These are phyloP conservation scores for Volucella inflata DNA, from an alignment of 2,888 invertebrate species.

Conservation along the genomic window DNA sequence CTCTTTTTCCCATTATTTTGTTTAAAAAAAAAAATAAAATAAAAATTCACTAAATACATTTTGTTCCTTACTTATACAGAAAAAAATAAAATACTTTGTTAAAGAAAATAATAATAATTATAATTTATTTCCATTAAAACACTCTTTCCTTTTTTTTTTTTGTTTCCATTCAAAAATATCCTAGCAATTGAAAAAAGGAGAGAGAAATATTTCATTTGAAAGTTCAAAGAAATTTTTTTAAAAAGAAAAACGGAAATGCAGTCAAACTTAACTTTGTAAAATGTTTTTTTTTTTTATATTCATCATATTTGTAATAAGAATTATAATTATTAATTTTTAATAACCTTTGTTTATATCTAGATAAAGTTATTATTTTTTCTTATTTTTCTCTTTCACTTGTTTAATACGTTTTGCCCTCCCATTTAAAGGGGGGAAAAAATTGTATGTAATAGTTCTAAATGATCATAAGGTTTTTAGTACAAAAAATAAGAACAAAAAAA, in stretches of 20 bases:
- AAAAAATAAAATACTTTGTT: constrained; percentile 19
- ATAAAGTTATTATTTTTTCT: constrained; percentile 24
- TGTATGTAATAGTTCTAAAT: neutral
- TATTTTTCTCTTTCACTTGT: neutral
- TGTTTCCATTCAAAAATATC: neutral
- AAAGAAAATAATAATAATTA: constrained; percentile 49
- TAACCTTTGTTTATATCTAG: constrained; percentile 37
- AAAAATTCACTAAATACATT: constrained; percentile 64
- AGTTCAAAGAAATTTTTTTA: constrained; percentile 27
- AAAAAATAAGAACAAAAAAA: constrained; percentile 45
- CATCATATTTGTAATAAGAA: neutral
- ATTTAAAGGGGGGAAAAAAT: neutral
- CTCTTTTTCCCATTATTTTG: constrained; percentile 13
- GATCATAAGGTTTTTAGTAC: constrained; percentile 36
- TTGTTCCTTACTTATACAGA: constrained; percentile 6
- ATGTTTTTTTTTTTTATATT: constrained; percentile 26
- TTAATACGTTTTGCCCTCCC: constrained; percentile 53
- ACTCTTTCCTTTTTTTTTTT: constrained; percentile 4
- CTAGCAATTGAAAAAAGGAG: constrained; percentile 2
- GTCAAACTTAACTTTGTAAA: constrained; percentile 73
- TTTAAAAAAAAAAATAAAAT: constrained; percentile 16
- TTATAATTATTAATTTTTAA: constrained; percentile 53
- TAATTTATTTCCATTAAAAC: constrained; percentile 50
- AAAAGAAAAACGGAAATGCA: constrained; percentile 69
- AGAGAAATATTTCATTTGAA: neutral